Conservation (phyloP, 2,797 vertebrate species). For the Acanthis flammea region DNA sequence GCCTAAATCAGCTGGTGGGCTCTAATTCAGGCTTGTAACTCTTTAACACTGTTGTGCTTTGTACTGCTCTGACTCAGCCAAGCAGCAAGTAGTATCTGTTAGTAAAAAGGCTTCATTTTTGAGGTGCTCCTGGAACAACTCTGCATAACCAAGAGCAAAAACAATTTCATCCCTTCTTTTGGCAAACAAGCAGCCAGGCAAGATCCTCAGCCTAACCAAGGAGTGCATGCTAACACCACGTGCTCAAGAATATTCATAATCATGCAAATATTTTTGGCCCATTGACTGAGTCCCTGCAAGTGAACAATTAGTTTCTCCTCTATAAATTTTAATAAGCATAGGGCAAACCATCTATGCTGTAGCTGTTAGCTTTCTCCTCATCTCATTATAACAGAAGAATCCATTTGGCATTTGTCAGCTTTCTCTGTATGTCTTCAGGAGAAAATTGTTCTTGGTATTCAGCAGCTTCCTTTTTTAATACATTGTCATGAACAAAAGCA, state of each 20-base stretch:
- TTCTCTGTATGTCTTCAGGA: conserved; percentile 36
- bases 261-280: conserved; percentile 34
- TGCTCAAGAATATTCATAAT: conserved; percentile 14
- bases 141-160: not conserved
- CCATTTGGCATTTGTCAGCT: conserved; percentile 45
- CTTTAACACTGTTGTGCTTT: not conserved
- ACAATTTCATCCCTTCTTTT: not conserved
- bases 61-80: not conserved
- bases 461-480: conserved; percentile 53
- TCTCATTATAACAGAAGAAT: conserved; percentile 48
- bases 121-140: not conserved
- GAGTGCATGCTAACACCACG: not conserved
- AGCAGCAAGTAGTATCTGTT: not conserved
- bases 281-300: conserved; percentile 16
- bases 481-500: conserved; percentile 49
- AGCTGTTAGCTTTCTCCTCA: conserved; percentile 36
- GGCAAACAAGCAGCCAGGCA: not conserved
- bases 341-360: not conserved
- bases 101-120: not conserved
- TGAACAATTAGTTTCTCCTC: conserved; percentile 58
- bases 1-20: not conserved
- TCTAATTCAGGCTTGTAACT: not conserved
- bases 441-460: conserved; percentile 46
- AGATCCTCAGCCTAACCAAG: not conserved
- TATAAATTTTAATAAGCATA: conserved; percentile 52